Base-by-base conservation (phyloP, 1,140 invertebrate genomes). In the Halyomorpha halys region DNA sequence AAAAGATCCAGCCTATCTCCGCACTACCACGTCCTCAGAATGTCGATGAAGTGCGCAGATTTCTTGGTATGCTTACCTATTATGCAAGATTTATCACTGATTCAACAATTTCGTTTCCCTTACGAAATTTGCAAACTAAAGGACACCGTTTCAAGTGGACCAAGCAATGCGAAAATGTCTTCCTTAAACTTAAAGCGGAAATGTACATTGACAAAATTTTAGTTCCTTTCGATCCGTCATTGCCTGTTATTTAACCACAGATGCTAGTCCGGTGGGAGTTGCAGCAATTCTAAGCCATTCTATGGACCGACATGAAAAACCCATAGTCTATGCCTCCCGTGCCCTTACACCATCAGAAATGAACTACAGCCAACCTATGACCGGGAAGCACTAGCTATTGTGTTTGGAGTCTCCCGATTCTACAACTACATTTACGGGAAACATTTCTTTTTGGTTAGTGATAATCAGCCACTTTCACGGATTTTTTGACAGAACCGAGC, bases 231-330 rank as follows among this genome's bases (percentile, higher is more conserved):
- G 68, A 78, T 56, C 72, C 73, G 15, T 66, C 74, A 69, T 73
- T 76, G 72, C 76, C 77, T 71, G 71, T 81, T 71, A 71, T 77
- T 70, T 71, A 68, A 73, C 9, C n/a, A 72, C 69, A 13, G 78
- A 74, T 59, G 75, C 73, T 18, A 73, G 71, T 4, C 71, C 69
- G 14, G 63, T 61, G 71, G 0, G 68, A 74, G 27, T 30, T 5
- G 75, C 70, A 8, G 72, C 68, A 0, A 68, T 76, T 21, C 65
- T 75, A 9, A 69, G 69, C 11, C 73, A 73, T 39, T 68, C n/a
- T 72, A 77, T 68, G 76, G 27, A 30, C 8, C 3, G 72, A 2
- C n/a, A 63, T 19, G 72, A 73, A 68, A 70, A 68, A 47, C 73
- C 73, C 0, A 69, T 79, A 6, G 71, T 73, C 15, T 80, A 72